Base-by-base conservation (phyloP, 2,888 invertebrate genomes). In the Esperia sulphurella region DNA sequence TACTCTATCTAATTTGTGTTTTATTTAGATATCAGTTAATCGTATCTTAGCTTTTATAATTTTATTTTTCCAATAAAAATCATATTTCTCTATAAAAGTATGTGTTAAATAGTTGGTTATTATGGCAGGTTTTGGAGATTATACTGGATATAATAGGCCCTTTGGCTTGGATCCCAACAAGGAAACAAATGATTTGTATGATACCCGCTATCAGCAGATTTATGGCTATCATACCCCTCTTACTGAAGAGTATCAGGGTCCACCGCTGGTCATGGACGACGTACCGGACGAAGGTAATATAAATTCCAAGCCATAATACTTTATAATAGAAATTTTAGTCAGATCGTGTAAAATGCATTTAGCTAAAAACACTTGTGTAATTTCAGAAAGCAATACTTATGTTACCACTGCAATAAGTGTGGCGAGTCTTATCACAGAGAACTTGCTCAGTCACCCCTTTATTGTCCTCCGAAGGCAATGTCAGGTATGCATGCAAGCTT, bases 361-460 rank as follows among this genome's bases (percentile, higher is more conserved):
- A n/a, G n/a, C n/a, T n/a, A n/a, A 28, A 28, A 41, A 42, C 13
- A 33, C 31, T 13, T 35, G 35, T 38, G 29, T 10, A 37, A 39
- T 81, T 82, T 49, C 75, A 88, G 88, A 86, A 52, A 77, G 59
- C 55, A 86, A 92, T 63, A 91, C 92, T 46, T 95, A 95, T 76
- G 91, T 96, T n/a, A 94, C 94, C 8, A 92, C 94, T 58, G 95
- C 96, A 54, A 95, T 96, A 53, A 94, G 95, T 63, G 91, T 96
- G 63, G 94, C 94, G 49, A 97, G 97, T 79, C 90, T 97, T 50
- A 93, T 97, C 43, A 95, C 97, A 45, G 96, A 96, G 85, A 97
- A 96, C 84, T 87, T 98, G 44, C 87, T 98, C 47, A 96, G 97
- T 67, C 98, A 98, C 90, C 98, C 98, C 10, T 98, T 97, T 76